Evolutionary conservation across 2,113 vertebrate species (phyloP).

Genomic region (Melanocharis versteri): DNA sequence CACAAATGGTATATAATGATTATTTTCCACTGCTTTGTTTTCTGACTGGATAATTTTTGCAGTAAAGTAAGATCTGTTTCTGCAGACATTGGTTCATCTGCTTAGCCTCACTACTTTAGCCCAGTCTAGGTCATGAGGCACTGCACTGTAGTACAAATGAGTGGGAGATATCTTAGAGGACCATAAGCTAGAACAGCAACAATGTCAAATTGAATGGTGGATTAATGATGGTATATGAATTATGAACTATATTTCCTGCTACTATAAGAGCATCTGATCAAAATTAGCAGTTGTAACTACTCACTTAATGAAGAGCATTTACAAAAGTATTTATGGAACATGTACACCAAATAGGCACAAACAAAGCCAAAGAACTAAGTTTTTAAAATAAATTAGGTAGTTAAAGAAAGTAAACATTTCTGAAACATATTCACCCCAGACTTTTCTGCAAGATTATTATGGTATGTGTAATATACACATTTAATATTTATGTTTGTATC

Average conservation of each 20-base stretch:
- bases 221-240: neutral
- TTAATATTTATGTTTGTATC: neutral
- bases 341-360: neutral
- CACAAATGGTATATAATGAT: neutral
- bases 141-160: neutral
- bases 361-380: neutral
- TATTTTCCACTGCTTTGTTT: conserved; percentile 9
- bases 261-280: neutral
- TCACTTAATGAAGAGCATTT: conserved; percentile 4
- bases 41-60: neutral
- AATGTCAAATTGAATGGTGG: neutral
- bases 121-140: neutral
- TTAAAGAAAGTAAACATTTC: neutral
- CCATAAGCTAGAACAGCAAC: neutral
- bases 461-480: neutral
- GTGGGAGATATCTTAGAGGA: neutral
- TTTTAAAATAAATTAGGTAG: neutral
- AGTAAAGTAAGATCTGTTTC: neutral
- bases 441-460: conserved; percentile 11
- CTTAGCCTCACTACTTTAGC: neutral
- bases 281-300: conserved; percentile 32
- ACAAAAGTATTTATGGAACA: neutral
- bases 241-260: neutral
- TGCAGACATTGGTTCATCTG: neutral
- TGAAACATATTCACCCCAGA: conserved; percentile 4